Evolutionary conservation across 2,797 vertebrate genomes (phyloP).

Genomic region (Pantherophis vulpinus): DNA sequence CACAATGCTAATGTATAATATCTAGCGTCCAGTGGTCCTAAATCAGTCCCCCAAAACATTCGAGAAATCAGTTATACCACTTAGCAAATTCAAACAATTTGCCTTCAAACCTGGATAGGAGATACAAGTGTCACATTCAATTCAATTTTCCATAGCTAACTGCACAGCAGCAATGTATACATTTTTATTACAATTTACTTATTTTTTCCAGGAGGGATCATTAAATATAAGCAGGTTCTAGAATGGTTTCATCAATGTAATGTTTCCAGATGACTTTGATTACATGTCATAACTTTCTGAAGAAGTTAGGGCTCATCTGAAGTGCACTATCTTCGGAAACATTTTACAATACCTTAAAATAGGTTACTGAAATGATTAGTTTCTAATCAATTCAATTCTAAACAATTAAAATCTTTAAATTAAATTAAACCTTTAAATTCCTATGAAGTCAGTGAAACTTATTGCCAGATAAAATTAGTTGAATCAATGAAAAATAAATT

Average conservation of each 20-base stretch:
- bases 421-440: neutral
- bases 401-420: neutral
- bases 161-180: conserved; percentile 7
- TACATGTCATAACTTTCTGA: neutral
- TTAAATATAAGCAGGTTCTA: conserved; percentile 43
- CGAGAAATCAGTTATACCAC: conserved; percentile 1
- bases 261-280: neutral
- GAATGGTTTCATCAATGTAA: neutral
- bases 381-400: neutral
- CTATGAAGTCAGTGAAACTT: neutral
- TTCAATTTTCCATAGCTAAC: conserved; percentile 5
- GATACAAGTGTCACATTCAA: neutral
- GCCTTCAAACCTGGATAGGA: neutral
- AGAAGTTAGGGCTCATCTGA: neutral
- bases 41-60: conserved; percentile 10
- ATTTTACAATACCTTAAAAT: conserved; percentile 14
- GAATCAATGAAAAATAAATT: neutral
- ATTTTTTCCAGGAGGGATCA: conserved; percentile 22
- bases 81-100: conserved; percentile 10
- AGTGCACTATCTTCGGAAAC: neutral
- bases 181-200: conserved; percentile 35
- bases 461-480: neutral
- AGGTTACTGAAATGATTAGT: conserved; percentile 14
- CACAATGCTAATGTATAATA: neutral
- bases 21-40: neutral